A percentile compares a stretch with the other conserved stretches of the same genome.
Evolutionary conservation across 2,797 vertebrate species (phyloP).

Genomic region (Lepus oiostolus): DNA sequence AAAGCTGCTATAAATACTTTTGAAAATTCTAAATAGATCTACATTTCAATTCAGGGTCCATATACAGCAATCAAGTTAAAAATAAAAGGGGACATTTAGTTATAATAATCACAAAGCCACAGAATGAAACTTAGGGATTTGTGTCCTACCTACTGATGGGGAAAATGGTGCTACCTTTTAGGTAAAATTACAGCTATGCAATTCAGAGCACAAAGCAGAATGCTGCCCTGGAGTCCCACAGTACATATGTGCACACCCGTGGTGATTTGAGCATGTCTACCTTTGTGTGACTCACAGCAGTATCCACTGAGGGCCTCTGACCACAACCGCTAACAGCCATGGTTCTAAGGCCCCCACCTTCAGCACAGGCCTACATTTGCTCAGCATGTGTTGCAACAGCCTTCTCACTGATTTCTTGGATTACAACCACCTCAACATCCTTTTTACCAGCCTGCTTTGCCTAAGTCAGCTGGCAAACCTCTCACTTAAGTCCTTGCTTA

Average conservation of each 20-base stretch:
- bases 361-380: background rate
- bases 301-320: background rate
- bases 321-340: background rate
- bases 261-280: background rate
- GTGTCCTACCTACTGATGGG: background rate
- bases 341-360: background rate
- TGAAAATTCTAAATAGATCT: conserved; percentile 55
- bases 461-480: background rate
- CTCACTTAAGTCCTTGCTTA: background rate
- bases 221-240: background rate
- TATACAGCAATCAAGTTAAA: conserved; percentile 54
- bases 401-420: background rate
- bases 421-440: background rate
- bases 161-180: conserved; percentile 21
- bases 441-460: background rate
- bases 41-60: conserved; percentile 59
- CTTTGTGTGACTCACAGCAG: background rate
- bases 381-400: background rate
- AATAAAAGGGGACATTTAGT: conserved; percentile 58
- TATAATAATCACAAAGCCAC: conserved; percentile 59
- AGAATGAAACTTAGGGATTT: conserved; percentile 54
- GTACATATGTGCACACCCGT: background rate
- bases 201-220: conserved; percentile 11
- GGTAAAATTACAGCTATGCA: conserved; percentile 13
- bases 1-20: conserved; percentile 43